Evolutionary conservation across 2,888 invertebrate species (phyloP).

Genomic region (Nesidiocoris tenuis): DNA sequence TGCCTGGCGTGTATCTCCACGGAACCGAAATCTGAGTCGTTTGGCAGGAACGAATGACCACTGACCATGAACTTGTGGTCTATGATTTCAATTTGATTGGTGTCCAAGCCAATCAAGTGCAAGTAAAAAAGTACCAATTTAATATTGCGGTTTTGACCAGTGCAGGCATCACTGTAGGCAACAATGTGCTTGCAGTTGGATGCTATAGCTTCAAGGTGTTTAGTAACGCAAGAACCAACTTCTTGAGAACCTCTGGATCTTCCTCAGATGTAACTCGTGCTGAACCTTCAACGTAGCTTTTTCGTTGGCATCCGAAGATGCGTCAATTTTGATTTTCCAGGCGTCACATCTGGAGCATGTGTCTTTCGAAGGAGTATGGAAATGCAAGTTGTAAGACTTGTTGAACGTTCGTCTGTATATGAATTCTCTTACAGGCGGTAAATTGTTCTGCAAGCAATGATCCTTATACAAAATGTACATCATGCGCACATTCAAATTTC

Average conservation of each 20-base stretch:
- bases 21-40: conserved; percentile 6
- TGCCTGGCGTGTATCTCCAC: neutral
- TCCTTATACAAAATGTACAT: conserved; percentile 43
- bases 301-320: neutral
- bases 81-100: neutral
- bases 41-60: conserved; percentile 24
- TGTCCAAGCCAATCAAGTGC: conserved; percentile 45
- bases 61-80: conserved; percentile 18
- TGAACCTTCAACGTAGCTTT: neutral
- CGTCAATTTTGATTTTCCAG: conserved; percentile 36
- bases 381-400: conserved; percentile 47
- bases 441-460: conserved; percentile 33
- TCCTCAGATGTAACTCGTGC: conserved; percentile 22
- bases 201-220: conserved; percentile 51
- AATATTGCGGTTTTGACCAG: conserved; percentile 52
- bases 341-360: conserved; percentile 47
- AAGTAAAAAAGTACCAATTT: conserved; percentile 48
- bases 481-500: conserved; percentile 41
- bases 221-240: conserved; percentile 35
- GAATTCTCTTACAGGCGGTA: conserved; percentile 41
- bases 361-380: conserved; percentile 47
- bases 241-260: neutral
- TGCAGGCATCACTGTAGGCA: conserved; percentile 52
- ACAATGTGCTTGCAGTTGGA: conserved; percentile 50
- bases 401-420: conserved; percentile 48